Evolutionary conservation across 2,113 vertebrate genomes (phyloP).

Genomic region (Cygnus buccinator): DNA sequence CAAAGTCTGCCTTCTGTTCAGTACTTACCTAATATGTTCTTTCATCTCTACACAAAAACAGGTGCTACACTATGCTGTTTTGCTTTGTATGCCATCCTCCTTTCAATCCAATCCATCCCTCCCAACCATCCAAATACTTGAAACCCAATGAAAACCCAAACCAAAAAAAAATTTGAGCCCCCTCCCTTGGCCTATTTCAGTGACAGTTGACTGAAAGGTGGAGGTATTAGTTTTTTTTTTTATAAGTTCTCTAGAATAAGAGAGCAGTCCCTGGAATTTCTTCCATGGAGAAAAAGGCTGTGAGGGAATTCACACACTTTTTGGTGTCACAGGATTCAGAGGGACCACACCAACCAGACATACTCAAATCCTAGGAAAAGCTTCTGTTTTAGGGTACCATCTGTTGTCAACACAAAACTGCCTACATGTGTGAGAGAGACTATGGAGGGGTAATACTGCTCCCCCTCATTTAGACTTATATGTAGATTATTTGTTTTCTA

Average conservation of each 20-base stretch:
- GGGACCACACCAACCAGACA: not conserved
- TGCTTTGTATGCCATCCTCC: not conserved
- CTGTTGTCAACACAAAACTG: not conserved
- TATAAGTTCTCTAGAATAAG: not conserved
- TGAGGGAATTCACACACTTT: not conserved
- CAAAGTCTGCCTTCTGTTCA: not conserved
- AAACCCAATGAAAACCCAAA: not conserved
- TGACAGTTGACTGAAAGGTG: not conserved
- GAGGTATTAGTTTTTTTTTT: not conserved
- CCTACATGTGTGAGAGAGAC: fast-evolving
- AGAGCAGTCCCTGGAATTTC: not conserved
- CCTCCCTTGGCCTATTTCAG: not conserved
- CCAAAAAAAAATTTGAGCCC: not conserved
- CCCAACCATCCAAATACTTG: not conserved
- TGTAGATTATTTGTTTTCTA: not conserved
- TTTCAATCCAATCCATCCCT: not conserved
- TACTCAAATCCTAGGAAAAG: fast-evolving
- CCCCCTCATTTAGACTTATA: not conserved
- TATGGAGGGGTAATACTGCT: not conserved
- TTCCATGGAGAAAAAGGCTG: not conserved
- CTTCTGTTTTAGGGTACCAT: not conserved
- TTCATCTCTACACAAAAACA: not conserved
- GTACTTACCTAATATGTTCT: not conserved
- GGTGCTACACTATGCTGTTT: not conserved
- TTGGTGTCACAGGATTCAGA: not conserved